Base-by-base conservation (phyloP, 2,113 vertebrate genomes). In the Ptilonorhynchus violaceus region DNA sequence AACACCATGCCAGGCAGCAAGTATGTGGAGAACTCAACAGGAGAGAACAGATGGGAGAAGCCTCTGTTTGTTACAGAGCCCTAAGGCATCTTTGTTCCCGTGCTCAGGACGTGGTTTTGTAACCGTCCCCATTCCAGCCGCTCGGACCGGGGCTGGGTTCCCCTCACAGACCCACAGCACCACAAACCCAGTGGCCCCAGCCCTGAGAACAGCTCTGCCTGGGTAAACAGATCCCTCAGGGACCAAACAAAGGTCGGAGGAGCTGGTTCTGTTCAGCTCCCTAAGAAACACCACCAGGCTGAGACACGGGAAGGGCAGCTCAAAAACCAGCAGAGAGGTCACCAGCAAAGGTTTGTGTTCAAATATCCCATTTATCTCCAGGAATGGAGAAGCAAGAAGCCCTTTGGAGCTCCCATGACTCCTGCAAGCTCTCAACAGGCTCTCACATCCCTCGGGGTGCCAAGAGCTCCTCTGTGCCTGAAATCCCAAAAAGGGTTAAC, bases 21-120 rank as follows among this genome's bases (percentile, higher is more conserved):
- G 81, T 22, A 17, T 44, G 33, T 63, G 78, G 33, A 77, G 78
- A 88, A 64, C 33, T 83, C 82, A 69, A 88, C 15, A 79, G 78
- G 50, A 86, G 58, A 76, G 64, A 92, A 52, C 82, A 92, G 72
- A 80, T 77, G 93, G 85, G 74, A 96, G 67, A 75, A 86, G 67
- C 12, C 82, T 80, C 47, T 42, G 55, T 58, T 79, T 69, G 80
- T 46, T 76, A 49, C 52, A 41, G 53, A 78, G 47, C 80, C 84
- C 58, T 4, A 11, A 68, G 85, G 92, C 62, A 69, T 62, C 81
- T 39, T 35, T 35, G 41, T 62, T 75, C 70, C 31, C 44, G 41
- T 6, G 20, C n/a, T 75, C 2, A 0, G 59, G 78, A 56, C 55
- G 35, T 7, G 16, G 25, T n/a, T 80, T 69, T 44, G 69, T 41